phyloP scores from a whole-genome alignment of 2,797 vertebrate species.

The Spinus pinus region DNA sequence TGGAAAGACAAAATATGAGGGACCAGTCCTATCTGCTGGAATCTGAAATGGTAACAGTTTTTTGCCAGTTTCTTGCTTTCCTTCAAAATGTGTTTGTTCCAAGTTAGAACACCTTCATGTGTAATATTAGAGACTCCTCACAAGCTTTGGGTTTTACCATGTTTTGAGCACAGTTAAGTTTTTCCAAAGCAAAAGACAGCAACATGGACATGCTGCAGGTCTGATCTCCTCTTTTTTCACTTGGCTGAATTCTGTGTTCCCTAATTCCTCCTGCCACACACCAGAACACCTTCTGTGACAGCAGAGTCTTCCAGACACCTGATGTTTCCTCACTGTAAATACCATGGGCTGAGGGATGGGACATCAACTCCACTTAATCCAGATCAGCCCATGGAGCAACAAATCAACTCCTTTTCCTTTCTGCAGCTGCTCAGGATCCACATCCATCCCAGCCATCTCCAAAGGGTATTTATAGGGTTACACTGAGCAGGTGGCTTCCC shows the following conservation, averaged over 20 bases:
- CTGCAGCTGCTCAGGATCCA: neutral
- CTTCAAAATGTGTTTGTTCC: fast-evolving
- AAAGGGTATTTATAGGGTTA: neutral
- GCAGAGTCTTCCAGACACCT: neutral
- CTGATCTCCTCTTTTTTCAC: neutral
- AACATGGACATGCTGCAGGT: neutral
- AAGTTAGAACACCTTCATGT: neutral
- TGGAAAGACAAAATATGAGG: neutral
- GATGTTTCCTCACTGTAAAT: neutral
- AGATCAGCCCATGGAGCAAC: neutral
- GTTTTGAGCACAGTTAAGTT: neutral
- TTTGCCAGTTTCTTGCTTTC: neutral
- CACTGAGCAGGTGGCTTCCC: neutral
- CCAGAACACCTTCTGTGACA: neutral
- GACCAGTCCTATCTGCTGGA: neutral
- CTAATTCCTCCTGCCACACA: neutral
- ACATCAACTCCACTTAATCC: neutral
- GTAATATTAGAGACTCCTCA: neutral
- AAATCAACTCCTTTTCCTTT: neutral
- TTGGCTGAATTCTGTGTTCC: neutral
- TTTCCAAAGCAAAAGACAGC: neutral
- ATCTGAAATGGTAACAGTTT: neutral
- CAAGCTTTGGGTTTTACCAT: neutral
- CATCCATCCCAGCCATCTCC: neutral
- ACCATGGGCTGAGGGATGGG: neutral